Percentiles rank a stretch among this genome's conserved stretches.
Conservation (phyloP, 2,113 vertebrate genomes). For the Astatoreochromis straeleni region DNA sequence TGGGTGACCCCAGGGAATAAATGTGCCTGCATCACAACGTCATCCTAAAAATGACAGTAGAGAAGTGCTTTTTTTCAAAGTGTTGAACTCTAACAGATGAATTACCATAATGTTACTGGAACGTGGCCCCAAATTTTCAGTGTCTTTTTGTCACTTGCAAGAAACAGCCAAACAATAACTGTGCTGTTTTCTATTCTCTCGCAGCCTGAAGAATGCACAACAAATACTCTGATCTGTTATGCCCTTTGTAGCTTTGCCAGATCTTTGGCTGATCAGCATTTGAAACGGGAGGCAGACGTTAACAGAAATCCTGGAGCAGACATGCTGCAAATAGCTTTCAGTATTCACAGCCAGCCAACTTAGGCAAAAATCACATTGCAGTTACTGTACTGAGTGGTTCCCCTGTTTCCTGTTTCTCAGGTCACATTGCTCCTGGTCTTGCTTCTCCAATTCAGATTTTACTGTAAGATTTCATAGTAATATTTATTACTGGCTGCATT, state of each 20-base stretch:
- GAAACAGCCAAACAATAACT: slow-evolving; percentile 13
- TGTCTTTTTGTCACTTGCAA: not conserved
- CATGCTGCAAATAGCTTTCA: not conserved
- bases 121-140: not conserved
- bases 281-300: not conserved
- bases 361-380: not conserved
- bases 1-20: not conserved
- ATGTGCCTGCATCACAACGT: not conserved
- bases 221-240: slow-evolving; percentile 23
- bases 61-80: not conserved
- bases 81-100: not conserved
- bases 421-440: not conserved
- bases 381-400: not conserved
- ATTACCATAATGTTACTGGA: not conserved
- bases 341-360: not conserved
- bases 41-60: not conserved
- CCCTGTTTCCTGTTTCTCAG: not conserved
- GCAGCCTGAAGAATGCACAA: not conserved
- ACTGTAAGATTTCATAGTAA: slow-evolving; percentile 7
- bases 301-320: not conserved
- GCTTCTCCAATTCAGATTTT: slow-evolving; percentile 1
- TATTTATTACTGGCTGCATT: slow-evolving; percentile 17
- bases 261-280: slow-evolving; percentile 11
- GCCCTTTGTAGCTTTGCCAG: slow-evolving; percentile 25
- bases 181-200: not conserved